Evolutionary conservation across 2,797 vertebrate species (phyloP).

Genomic region (Falco concolor): DNA sequence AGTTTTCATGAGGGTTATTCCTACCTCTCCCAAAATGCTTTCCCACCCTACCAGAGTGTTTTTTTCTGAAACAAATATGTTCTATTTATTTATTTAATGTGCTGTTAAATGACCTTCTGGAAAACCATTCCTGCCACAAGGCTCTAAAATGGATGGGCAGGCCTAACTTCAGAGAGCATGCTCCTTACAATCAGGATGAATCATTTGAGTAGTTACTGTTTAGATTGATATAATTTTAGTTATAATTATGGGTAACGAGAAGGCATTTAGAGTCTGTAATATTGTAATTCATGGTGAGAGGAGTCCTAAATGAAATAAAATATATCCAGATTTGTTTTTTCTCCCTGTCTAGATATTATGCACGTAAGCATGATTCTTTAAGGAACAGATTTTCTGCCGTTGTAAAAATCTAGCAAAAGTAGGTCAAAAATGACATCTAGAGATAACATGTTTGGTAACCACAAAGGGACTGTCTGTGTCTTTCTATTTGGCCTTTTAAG

Average conservation of each 20-base stretch:
- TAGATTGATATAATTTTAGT: constrained; percentile 71
- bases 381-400: constrained; percentile 51
- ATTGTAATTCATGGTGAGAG: constrained; percentile 59
- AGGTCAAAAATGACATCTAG: constrained; percentile 48
- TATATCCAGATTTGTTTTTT: constrained; percentile 1
- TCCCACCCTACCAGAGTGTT: background rate
- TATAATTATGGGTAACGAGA: constrained; percentile 73
- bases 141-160: constrained; percentile 51
- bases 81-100: constrained; percentile 61
- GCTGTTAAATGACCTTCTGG: constrained; percentile 64
- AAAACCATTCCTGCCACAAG: constrained; percentile 13
- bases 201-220: constrained; percentile 65
- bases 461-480: background rate
- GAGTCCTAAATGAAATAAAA: constrained; percentile 55
- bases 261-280: constrained; percentile 60
- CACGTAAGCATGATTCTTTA: background rate
- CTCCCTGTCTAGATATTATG: constrained; percentile 8
- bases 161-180: background rate
- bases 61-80: constrained; percentile 26
- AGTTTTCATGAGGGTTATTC: background rate
- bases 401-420: constrained; percentile 27
- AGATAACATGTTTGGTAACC: constrained; percentile 13
- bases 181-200: constrained; percentile 54
- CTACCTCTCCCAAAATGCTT: background rate
- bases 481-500: background rate